phyloP scores from a whole-genome alignment of 2,888 invertebrate species.

The Leucania comma region DNA sequence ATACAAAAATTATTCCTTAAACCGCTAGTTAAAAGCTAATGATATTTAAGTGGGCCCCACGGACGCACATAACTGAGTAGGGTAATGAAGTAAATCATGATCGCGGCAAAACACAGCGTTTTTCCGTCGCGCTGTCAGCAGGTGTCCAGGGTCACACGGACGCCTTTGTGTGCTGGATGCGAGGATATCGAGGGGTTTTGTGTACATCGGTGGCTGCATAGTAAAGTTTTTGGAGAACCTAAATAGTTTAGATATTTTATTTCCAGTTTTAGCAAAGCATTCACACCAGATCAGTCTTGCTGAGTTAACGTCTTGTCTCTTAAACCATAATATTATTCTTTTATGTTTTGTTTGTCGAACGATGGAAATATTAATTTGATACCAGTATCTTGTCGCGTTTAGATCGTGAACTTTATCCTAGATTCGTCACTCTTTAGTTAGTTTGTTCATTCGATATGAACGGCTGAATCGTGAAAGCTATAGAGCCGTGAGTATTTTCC shows the following conservation, averaged over 20 bases:
- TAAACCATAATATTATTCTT: too few relatives aligned
- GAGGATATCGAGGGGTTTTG: slow-evolving; percentile 35
- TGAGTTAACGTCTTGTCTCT: too few relatives aligned
- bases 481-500: too few relatives aligned
- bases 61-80: slow-evolving; percentile 77
- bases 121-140: slow-evolving; percentile 68
- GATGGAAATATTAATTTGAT: not conserved
- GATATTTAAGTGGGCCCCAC: slow-evolving; percentile 71
- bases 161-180: slow-evolving; percentile 48
- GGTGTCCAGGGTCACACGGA: slow-evolving; percentile 78
- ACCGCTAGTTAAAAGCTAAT: slow-evolving; percentile 73
- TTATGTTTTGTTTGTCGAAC: too few relatives aligned
- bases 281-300: too few relatives aligned
- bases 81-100: slow-evolving; percentile 86
- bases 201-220: slow-evolving; percentile 64
- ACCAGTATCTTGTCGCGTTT: too few relatives aligned
- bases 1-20: slow-evolving; percentile 46
- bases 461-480: too few relatives aligned
- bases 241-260: not conserved
- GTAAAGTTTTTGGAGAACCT: not conserved
- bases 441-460: too few relatives aligned
- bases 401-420: too few relatives aligned
- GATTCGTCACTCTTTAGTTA: too few relatives aligned
- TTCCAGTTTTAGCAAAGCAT: not conserved
- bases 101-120: slow-evolving; percentile 84